Conservation (phyloP, 1,140 invertebrate species). For the Leptinotarsa lineolata region DNA sequence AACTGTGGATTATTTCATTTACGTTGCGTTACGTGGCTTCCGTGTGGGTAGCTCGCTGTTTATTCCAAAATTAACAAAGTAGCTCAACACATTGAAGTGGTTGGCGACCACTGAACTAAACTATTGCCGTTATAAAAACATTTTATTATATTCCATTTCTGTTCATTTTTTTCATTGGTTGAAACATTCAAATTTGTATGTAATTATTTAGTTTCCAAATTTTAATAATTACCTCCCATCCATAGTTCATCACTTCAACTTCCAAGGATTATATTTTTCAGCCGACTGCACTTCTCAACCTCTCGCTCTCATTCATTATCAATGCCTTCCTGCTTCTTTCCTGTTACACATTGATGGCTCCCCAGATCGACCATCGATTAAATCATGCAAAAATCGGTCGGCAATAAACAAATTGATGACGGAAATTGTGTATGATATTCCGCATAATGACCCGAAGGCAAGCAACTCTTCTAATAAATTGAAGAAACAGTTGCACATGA, state of each 20-base stretch:
- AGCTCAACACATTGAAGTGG: too few species aligned
- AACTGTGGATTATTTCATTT: too few species aligned
- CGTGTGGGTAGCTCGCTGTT: too few species aligned
- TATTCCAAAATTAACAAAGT: too few species aligned
- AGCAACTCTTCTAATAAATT: slow-evolving; percentile 37
- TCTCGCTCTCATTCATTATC: slow-evolving; percentile 1
- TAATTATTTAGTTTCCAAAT: too few species aligned
- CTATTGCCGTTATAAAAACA: too few species aligned
- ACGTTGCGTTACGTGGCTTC: too few species aligned
- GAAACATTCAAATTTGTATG: too few species aligned
- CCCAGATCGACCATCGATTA: slow-evolving; percentile 11
- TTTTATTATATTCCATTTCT: too few species aligned
- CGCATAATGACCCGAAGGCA: slow-evolving; percentile 20
- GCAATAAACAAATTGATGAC: slow-evolving; percentile 25
- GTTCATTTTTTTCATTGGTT: too few species aligned
- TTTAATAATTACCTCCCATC: too few species aligned
- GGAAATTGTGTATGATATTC: slow-evolving; percentile 19
- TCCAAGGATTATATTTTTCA: not conserved
- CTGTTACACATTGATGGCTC: not conserved
- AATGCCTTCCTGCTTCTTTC: not conserved
- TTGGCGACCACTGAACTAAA: too few species aligned
- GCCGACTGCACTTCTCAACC: not conserved
- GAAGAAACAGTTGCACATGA: slow-evolving; percentile 47
- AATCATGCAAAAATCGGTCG: not conserved
- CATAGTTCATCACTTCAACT: not conserved